A percentile compares a stretch with the other conserved stretches of the same genome.
These are phyloP conservation scores for Belonocnema kinseyi DNA, from an alignment of 1,140 invertebrate species.

Conservation along the genomic window DNA sequence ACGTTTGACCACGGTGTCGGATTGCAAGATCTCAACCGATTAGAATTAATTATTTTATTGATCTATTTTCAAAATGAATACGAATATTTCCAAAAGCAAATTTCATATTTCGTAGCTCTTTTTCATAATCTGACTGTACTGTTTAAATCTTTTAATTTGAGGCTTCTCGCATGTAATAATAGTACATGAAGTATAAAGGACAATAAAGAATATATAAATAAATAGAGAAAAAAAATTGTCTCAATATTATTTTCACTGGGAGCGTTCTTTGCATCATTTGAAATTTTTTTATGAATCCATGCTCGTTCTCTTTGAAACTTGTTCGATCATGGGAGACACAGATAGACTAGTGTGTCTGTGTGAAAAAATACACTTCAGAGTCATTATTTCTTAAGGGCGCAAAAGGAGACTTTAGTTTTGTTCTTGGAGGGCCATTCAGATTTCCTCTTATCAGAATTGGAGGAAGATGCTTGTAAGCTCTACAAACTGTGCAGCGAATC, in stretches of 20 bases:
- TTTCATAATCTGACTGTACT: too few relatives aligned
- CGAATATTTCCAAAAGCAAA: too few relatives aligned
- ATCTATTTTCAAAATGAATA: too few relatives aligned
- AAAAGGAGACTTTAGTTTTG: constrained; percentile 16
- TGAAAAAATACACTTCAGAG: neutral
- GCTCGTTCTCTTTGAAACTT: neutral
- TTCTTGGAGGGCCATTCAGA: constrained; percentile 10
- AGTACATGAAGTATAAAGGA: too few relatives aligned
- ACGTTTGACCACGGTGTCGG: too few relatives aligned
- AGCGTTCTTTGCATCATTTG: neutral
- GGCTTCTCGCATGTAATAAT: too few relatives aligned
- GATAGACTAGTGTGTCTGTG: constrained; percentile 3
- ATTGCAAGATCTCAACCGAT: too few relatives aligned
- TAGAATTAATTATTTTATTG: too few relatives aligned
- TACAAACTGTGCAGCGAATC: constrained; percentile 1
- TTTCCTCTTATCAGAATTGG: constrained; percentile 24
- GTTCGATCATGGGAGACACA: constrained; percentile 23
- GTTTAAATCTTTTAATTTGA: too few relatives aligned
- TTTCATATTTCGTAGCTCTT: too few relatives aligned
- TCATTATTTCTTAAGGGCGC: constrained; percentile 17
- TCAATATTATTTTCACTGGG: neutral
- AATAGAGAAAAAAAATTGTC: too few relatives aligned
- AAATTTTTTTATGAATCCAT: neutral
- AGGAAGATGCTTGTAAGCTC: constrained; percentile 13
- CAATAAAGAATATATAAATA: too few relatives aligned